A percentile compares a stretch with the other conserved stretches of the same genome.
phyloP scores from a whole-genome alignment of 2,113 vertebrate species.

The Notechis scutatus region DNA sequence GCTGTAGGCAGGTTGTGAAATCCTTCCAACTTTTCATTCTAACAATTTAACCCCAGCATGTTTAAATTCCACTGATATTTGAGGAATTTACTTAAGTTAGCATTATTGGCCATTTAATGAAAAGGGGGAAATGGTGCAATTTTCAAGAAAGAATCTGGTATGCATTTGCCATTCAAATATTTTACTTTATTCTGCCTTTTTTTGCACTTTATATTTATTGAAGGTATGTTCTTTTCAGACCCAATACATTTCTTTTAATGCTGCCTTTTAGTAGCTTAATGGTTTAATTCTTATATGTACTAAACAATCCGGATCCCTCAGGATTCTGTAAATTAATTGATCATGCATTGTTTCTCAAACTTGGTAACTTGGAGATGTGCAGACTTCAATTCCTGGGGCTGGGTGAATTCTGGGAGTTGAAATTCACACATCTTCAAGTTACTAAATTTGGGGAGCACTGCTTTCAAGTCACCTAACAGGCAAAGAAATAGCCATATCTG shows the following conservation, averaged over 20 bases:
- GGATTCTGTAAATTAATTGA: not conserved
- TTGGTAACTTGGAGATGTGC: not conserved
- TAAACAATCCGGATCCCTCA: not conserved
- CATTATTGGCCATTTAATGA: slow-evolving; percentile 24
- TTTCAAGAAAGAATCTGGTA: slow-evolving; percentile 60
- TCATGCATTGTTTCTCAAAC: not conserved
- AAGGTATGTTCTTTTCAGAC: slow-evolving; percentile 57
- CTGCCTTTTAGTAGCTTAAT: slow-evolving; percentile 52
- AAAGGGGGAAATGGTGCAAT: slow-evolving; percentile 29
- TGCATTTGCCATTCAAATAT: slow-evolving; percentile 62
- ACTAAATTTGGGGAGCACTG: not conserved
- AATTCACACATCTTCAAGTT: not conserved
- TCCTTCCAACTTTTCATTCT: not conserved
- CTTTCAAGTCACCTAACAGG: not conserved
- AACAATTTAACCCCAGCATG: slow-evolving; percentile 1
- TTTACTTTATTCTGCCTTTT: slow-evolving; percentile 58
- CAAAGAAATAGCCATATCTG: not conserved
- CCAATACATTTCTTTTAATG: slow-evolving; percentile 54
- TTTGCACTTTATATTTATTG: slow-evolving; percentile 63
- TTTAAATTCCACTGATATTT: not conserved
- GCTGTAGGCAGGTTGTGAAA: not conserved
- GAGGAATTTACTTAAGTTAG: not conserved
- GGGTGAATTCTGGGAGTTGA: not conserved
- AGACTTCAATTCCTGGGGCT: not conserved
- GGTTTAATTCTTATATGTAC: slow-evolving; percentile 19